These are phyloP conservation scores for Nysson spinosus DNA, from an alignment of 2,888 invertebrate species.

Conservation along the genomic window DNA sequence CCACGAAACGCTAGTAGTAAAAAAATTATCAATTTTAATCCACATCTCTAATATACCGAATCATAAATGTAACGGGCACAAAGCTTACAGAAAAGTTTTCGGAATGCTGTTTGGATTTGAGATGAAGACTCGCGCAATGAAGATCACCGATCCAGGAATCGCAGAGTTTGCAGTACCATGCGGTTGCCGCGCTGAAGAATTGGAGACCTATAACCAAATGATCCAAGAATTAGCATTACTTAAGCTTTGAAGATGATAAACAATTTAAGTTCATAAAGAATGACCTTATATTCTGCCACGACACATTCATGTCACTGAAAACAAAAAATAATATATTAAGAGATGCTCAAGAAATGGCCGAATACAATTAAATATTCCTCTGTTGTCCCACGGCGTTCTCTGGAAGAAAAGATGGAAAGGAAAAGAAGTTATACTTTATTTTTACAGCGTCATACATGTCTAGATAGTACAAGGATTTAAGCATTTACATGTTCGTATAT, in stretches of 20 bases:
- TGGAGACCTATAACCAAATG: slow-evolving; percentile 84
- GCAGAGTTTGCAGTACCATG: slow-evolving; percentile 94
- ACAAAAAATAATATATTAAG: slow-evolving; percentile 66
- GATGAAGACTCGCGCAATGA: slow-evolving; percentile 91
- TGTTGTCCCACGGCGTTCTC: slow-evolving; percentile 51
- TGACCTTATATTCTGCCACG: slow-evolving; percentile 75
- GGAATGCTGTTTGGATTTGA: slow-evolving; percentile 88
- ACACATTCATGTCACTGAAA: slow-evolving; percentile 74
- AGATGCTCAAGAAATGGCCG: slow-evolving; percentile 54
- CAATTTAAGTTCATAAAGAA: slow-evolving; percentile 74
- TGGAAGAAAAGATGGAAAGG: slow-evolving; percentile 32
- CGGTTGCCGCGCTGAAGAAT: slow-evolving; percentile 91
- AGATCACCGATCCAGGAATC: slow-evolving; percentile 93
- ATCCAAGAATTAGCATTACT: slow-evolving; percentile 55
- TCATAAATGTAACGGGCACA: neutral
- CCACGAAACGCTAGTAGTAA: slow-evolving; percentile 84
- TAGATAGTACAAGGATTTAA: slow-evolving; percentile 29
- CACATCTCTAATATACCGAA: too few relatives aligned
- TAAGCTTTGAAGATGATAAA: slow-evolving; percentile 60
- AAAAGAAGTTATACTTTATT: slow-evolving; percentile 53
- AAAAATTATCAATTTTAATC: too few relatives aligned
- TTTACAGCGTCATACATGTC: slow-evolving; percentile 27
- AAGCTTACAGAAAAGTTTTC: slow-evolving; percentile 87
- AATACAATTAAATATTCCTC: slow-evolving; percentile 53
- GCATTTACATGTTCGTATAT: slow-evolving; percentile 10